Conservation (phyloP, 2,797 vertebrate genomes). For the Galago senegalensis region DNA sequence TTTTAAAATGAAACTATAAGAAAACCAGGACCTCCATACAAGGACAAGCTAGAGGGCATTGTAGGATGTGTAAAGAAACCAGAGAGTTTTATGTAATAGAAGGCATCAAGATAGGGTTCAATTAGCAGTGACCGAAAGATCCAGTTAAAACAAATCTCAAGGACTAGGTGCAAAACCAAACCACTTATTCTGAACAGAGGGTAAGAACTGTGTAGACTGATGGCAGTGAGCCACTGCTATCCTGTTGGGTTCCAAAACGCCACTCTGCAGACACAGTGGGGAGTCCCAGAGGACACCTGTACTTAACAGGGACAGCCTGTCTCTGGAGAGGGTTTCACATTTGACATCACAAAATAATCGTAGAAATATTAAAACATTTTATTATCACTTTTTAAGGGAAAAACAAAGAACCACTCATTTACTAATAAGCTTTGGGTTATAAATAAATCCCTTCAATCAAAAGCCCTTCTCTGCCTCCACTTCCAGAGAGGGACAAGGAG, state of each 20-base stretch:
- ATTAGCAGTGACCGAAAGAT: not conserved
- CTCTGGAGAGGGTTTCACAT: not conserved
- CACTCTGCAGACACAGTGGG: not conserved
- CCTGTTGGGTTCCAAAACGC: not conserved
- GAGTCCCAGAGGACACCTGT: not conserved
- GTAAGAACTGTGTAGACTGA: accelerated
- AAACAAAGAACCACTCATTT: not conserved
- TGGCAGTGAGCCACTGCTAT: not conserved
- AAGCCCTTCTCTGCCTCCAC: not conserved
- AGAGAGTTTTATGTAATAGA: no score
- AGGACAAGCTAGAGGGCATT: not conserved
- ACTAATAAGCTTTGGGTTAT: not conserved
- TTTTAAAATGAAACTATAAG: not conserved
- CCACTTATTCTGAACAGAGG: not conserved
- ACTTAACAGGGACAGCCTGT: not conserved
- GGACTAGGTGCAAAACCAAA: not conserved
- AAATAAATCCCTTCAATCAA: not conserved
- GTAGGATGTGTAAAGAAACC: no score
- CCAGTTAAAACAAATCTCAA: no score
- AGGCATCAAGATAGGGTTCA: not conserved
- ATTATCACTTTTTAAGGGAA: not conserved
- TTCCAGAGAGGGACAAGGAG: not conserved
- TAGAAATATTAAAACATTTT: not conserved
- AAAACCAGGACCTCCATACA: not conserved
- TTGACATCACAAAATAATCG: not conserved